phyloP scores from a whole-genome alignment of 2,113 vertebrate species.

The Pica pica region DNA sequence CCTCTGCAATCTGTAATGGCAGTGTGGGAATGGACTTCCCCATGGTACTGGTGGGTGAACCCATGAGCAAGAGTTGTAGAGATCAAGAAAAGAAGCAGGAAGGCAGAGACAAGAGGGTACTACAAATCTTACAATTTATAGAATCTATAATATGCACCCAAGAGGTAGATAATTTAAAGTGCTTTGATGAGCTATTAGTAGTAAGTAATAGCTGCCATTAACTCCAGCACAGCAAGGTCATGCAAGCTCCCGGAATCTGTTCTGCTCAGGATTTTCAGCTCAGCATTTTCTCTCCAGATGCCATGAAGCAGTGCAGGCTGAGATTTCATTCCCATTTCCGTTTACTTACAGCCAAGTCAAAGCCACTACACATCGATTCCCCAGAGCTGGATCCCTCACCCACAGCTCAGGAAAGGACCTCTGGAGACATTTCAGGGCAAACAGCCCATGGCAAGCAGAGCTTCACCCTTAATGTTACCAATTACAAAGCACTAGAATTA shows the following conservation, averaged over 20 bases:
- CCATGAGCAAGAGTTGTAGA: background rate
- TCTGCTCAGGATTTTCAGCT: background rate
- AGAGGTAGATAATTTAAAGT: background rate
- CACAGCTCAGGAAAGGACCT: background rate
- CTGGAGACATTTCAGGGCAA: background rate
- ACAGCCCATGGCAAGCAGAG: background rate
- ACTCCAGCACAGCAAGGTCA: background rate
- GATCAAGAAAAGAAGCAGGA: background rate
- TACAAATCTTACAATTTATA: background rate
- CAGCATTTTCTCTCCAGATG: background rate
- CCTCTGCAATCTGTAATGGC: background rate
- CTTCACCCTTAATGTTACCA: background rate
- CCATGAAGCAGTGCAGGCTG: background rate
- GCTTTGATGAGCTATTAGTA: constrained; percentile 11
- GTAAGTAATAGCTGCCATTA: constrained; percentile 31
- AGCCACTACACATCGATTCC: background rate
- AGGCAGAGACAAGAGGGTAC: background rate
- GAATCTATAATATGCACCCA: background rate
- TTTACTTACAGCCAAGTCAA: background rate
- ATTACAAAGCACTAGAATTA: background rate
- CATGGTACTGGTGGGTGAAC: background rate
- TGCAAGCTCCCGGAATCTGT: background rate
- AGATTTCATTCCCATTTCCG: background rate
- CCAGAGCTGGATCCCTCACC: background rate
- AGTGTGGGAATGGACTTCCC: background rate